Percentiles rank a stretch among this genome's conserved stretches.
phyloP scores from a whole-genome alignment of 2,113 vertebrate species.

The Tragelaphus strepsiceros region DNA sequence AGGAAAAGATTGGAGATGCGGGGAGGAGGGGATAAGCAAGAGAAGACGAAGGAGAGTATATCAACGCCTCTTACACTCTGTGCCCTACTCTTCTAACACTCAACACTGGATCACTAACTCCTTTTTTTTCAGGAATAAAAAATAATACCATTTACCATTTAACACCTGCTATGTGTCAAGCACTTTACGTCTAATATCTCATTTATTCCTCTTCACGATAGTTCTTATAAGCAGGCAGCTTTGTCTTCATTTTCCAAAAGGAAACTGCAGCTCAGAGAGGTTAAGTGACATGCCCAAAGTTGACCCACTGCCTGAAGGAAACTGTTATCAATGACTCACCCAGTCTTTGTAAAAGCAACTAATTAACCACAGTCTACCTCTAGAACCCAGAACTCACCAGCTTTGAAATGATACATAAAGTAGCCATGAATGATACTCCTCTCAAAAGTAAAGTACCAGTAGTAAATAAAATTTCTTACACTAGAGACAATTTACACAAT shows the following conservation, averaged over 20 bases:
- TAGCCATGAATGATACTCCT: not conserved
- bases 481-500: not conserved
- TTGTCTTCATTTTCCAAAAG: not conserved
- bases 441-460: not conserved
- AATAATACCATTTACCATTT: not conserved
- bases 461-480: not conserved
- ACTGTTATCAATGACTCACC: not conserved
- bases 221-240: not conserved
- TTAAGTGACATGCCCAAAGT: not conserved
- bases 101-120: not conserved
- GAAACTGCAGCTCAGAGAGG: not conserved
- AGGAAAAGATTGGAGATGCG: not conserved
- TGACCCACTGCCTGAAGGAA: not conserved
- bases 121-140: not conserved
- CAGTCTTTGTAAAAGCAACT: not conserved
- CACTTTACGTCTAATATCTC: not conserved
- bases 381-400: not conserved
- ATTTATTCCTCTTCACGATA: not conserved
- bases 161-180: not conserved
- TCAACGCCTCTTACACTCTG: not conserved
- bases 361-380: not conserved
- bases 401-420: not conserved
- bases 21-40: rapidly evolving
- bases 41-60: not conserved
- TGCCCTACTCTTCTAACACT: not conserved